Evolutionary conservation across 1,140 invertebrate species (phyloP).

Genomic region (Gonatopus flavifemur): DNA sequence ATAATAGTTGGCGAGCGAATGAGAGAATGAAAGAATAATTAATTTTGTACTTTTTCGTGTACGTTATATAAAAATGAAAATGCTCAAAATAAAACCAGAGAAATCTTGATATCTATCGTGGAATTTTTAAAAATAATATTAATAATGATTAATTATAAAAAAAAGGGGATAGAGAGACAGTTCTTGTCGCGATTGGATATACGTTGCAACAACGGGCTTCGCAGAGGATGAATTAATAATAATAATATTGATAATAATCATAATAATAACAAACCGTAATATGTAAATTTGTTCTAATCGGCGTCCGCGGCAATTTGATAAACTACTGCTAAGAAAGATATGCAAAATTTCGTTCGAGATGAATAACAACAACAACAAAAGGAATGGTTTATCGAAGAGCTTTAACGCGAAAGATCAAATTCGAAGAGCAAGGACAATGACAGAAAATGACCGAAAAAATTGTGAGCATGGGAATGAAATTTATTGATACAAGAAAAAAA

Average conservation of each 20-base stretch:
- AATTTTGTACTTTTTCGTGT: conserved; percentile 53
- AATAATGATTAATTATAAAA: conserved; percentile 17
- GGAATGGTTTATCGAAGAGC: too few relatives aligned
- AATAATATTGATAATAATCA: too few relatives aligned
- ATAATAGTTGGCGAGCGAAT: conserved; percentile 15
- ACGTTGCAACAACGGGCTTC: too few relatives aligned
- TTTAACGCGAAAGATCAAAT: neutral
- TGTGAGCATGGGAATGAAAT: conserved; percentile 38
- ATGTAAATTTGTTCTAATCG: too few relatives aligned
- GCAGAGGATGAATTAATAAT: too few relatives aligned
- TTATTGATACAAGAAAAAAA: conserved; percentile 60
- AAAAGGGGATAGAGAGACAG: conserved; percentile 18
- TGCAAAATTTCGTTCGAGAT: too few relatives aligned
- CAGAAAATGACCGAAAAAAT: conserved; percentile 26
- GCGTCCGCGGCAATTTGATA: too few relatives aligned
- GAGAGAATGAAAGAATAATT: conserved; percentile 43
- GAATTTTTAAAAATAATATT: conserved; percentile 8
- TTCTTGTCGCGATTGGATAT: too few relatives aligned
- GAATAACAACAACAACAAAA: neutral
- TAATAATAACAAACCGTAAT: too few relatives aligned
- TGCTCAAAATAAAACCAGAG: conserved; percentile 40
- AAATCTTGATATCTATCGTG: conserved; percentile 27
- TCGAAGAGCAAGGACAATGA: neutral
- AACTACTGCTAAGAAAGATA: too few relatives aligned
- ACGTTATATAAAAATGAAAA: conserved; percentile 28